Evolutionary conservation across 2,888 invertebrate genomes (phyloP), one percentile per base, ranked within the genome.

Genomic region (Thereva unica): DNA sequence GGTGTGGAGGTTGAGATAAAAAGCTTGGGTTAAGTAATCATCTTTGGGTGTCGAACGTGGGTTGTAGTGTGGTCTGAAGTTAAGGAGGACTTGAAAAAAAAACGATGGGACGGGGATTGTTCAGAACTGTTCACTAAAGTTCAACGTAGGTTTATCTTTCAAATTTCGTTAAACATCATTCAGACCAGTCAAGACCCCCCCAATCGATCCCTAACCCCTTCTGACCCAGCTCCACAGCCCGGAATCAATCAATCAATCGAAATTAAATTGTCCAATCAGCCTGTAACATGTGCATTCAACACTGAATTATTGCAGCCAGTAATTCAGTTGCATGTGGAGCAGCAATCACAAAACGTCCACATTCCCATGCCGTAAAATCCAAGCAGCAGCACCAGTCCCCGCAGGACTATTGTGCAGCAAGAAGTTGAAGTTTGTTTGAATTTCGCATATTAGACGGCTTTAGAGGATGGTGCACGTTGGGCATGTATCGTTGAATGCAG

Each of bases 241-340:
- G 10, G 12, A 55, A 5, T 34, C 54, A 54, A 64, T 64, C 54
- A 69, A 69, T 69, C 69, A 69, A 69, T 69, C 66, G 65, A 63
- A 67, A 57, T 66, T 67, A 66, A 69, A 67, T 67, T 63, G 63
- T 67, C 63, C 67, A 69, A 69, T 69, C 65, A 65, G 65, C 9
- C 59, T 66, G 68, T 59, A 69, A 69, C 68, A 69, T 69, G 66
- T 68, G 69, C 64, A 66, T 61, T 57, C 52, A 69, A 64, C 66
- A 66, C 67, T 63, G 61, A 68, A 64, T 69, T 68, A 69, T 69
- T 68, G 68, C 68, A 64, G 50, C 47, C 38, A 64, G 45, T 38
- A 54, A 54, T 45, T 44, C 63, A 52, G 34, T 52, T 52, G 37
- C 37, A 42, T 34, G 10, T 64, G 64, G n/a, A 44, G 42, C 47